Base-by-base conservation (phyloP, 2,113 vertebrate genomes). In the Gymnocephalus cernua region DNA sequence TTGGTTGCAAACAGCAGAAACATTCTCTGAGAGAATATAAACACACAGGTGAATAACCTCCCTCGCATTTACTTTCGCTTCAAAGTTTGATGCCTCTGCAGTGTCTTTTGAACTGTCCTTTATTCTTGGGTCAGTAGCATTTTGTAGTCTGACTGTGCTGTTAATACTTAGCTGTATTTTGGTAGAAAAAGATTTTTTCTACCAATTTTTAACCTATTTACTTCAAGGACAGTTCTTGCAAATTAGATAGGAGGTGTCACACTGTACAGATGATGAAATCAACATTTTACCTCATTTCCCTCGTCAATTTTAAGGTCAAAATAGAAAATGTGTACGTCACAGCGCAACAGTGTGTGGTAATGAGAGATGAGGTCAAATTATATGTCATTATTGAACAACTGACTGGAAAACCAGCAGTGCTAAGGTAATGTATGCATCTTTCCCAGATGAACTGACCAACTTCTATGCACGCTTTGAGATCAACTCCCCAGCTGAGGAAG, bases 81-180 rank as follows among this genome's bases (percentile, higher is more conserved):
- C 47, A 59, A 67, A 63, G 35, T 58, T 84, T 70, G 12, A 54
- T 78, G 69, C 57, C 18, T 74, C 73, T 82, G 73, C 83, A 80
- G 62, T 74, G 27, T 68, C 57, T 69, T 62, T 51, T 64, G 25
- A 57, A 25, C 45, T 25, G 25, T 71, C 45, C 18, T 50, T 66
- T 62, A 56, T 64, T 67, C 77, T 82, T 19, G 13, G 62, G 66
- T 80, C 62, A 71, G 27, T 12, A 35, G 54, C 54, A 77, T 18
- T 53, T 74, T 68, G 9, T 45, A 9, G 58, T 47, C 23, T 45
- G n/a, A n/a, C 65, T 61, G 54, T 47, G 44, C 56, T 65, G 18
- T 48, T 85, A 23, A 29, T 41, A 51, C 48, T 58, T 32, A 21
- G 15, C 21, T 57, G 47, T 68, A n/a, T 58, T 66, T 32, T 19